Evolutionary conservation across 2,888 invertebrate species (phyloP), one percentile per base, ranked within the genome.

Genomic region (Leptogaster cylindrica): DNA sequence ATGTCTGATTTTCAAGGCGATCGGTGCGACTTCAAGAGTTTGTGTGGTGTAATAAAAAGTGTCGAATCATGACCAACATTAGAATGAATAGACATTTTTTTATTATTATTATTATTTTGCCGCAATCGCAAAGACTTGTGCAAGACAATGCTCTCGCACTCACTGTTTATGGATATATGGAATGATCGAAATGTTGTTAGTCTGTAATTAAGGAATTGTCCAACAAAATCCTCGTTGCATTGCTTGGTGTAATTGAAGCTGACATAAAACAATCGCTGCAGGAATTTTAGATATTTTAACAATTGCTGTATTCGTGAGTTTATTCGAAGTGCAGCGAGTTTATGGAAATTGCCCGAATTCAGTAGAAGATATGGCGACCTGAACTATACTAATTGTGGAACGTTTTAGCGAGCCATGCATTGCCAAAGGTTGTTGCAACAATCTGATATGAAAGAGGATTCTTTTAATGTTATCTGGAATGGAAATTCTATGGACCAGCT

Each of bases 141-240:
- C 61, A 61, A 61, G 44, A 61, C 61, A 61, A 61, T 61, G 61
- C 41, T 27, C 16, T 44, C 61, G 61, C 27, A 44, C 61, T 10
- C 44, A n/a, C 41, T 41, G 61, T 28, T 44, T 61, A 61, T 61
- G 61, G 61, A 61, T 44, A 61, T 61, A 25, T 41, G 61, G 61
- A 61, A 44, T 61, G 61, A 28, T 61, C 61, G 61, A 44, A 44
- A 61, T 61, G 61, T 44, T 61, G 61, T 61, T 31, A 20, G 27
- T 14, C 25, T 61, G 44, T 61, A 61, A 61, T 61, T 61, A 61
- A 61, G 61, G 61, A 61, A 61, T 28, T 61, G 61, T 28, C 31
- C 28, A 61, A 31, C 36, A 23, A 55, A 55, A 55, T 55, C 55
- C 55, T 61, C 61, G 14, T 41, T 27, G 25, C 16, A 27, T 18